phyloP scores from a whole-genome alignment of 2,113 vertebrate genomes.

The Oreamnos americanus region DNA sequence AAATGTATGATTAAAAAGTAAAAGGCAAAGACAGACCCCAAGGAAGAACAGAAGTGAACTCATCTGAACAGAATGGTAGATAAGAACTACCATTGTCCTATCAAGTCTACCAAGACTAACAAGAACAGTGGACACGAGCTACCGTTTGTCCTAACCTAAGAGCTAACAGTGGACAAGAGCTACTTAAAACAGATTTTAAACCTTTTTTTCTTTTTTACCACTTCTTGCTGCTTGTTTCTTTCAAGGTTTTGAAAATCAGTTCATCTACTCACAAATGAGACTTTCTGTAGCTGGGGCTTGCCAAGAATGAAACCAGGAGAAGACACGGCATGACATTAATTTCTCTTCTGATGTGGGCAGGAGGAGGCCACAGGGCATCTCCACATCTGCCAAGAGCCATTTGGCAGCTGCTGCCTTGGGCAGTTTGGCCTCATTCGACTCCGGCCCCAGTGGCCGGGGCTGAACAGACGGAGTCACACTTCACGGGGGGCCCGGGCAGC shows the following conservation, averaged over 20 bases:
- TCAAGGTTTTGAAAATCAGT: not conserved
- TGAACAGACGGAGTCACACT: conserved; percentile 27
- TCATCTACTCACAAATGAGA: conserved; percentile 46
- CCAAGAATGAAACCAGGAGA: conserved; percentile 53
- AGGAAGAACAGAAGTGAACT: not conserved
- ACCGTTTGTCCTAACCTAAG: not conserved
- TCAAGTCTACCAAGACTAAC: too few relatives aligned
- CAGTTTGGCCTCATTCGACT: not conserved
- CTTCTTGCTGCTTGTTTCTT: not conserved
- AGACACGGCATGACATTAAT: not conserved
- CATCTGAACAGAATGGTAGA: not conserved
- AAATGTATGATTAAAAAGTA: not conserved
- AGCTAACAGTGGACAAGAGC: not conserved
- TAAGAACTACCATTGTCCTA: not conserved
- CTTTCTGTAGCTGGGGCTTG: conserved; percentile 20
- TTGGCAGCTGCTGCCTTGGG: conserved; percentile 44
- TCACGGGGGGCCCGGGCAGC: not conserved
- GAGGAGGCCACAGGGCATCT: not conserved
- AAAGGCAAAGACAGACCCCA: not conserved
- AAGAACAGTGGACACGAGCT: not conserved
- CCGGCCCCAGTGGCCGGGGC: not conserved
- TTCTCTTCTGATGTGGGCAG: conserved; percentile 46
- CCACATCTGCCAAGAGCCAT: conserved; percentile 35
- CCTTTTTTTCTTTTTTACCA: not conserved
- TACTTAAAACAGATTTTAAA: not conserved